Conservation (phyloP, 1,140 invertebrate species). For the Musca domestica region DNA sequence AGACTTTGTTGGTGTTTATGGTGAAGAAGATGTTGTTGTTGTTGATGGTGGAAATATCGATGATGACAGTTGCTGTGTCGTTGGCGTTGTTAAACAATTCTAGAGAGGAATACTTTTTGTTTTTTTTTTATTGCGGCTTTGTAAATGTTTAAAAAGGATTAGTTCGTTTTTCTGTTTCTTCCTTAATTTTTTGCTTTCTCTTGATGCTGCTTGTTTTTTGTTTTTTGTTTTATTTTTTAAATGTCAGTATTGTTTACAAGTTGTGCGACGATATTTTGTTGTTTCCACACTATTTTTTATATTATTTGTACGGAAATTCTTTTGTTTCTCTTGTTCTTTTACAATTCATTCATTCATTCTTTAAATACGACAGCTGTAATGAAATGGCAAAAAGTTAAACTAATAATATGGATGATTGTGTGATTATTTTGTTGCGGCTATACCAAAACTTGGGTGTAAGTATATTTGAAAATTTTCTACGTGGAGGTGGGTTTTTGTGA, state of each 20-base stretch:
- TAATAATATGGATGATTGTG: no score
- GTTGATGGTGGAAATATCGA: no score
- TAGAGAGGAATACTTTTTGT: neutral
- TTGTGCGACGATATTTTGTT: neutral
- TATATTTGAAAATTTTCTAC: no score
- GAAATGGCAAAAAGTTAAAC: constrained; percentile 9
- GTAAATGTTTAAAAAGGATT: no score
- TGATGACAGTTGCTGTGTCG: no score
- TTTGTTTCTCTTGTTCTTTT: no score
- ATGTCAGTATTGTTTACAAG: neutral
- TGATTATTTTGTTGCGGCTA: no score
- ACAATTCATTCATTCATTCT: neutral
- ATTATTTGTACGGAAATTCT: no score
- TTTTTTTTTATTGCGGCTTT: constrained; percentile 14
- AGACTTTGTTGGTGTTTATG: neutral
- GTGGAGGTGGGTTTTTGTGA: no score
- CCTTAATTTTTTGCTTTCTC: neutral
- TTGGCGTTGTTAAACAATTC: no score
- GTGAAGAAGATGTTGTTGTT: no score
- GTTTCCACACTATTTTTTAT: neutral
- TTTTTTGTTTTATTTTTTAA: neutral
- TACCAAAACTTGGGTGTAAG: no score
- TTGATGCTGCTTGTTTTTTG: neutral
- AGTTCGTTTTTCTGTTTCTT: neutral
- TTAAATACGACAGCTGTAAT: constrained; percentile 6